Evolutionary conservation across 2,797 vertebrate genomes (phyloP).

Genomic region (Cryptoprocta ferox): DNA sequence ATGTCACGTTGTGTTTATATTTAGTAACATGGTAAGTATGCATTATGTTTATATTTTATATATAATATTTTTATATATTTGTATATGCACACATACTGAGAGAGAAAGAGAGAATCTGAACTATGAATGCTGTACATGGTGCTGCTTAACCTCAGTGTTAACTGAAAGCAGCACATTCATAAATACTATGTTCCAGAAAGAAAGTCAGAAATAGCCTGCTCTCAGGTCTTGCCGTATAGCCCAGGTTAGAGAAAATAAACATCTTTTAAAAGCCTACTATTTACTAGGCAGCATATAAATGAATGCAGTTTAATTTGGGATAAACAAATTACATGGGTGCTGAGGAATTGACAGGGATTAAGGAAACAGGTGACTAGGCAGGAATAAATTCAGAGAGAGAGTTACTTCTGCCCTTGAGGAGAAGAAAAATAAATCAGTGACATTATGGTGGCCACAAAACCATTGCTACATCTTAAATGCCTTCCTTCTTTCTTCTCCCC

Average conservation of each 20-base stretch:
- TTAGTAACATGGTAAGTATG: neutral
- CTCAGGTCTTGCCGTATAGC: neutral
- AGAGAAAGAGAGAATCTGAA: neutral
- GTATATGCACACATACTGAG: neutral
- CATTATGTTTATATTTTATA: neutral
- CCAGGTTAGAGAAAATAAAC: neutral
- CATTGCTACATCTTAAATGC: neutral
- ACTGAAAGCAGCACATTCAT: neutral
- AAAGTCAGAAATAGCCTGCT: neutral
- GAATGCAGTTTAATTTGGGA: neutral
- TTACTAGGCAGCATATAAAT: constrained; percentile 15
- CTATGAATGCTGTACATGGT: neutral
- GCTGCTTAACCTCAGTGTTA: neutral
- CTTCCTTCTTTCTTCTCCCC: neutral
- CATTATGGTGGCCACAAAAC: neutral
- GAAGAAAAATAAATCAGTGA: neutral
- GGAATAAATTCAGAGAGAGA: neutral
- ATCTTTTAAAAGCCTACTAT: neutral
- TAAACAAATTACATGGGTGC: neutral
- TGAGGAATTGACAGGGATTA: neutral
- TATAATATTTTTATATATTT: neutral
- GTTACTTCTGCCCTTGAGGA: neutral
- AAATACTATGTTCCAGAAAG: neutral
- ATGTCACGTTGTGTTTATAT: neutral
- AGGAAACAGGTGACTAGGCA: neutral